A percentile compares a stretch with the other conserved stretches of the same genome.
Conservation (phyloP, 2,113 vertebrate genomes). For the Sinocyclocheilus maitianheensis region DNA sequence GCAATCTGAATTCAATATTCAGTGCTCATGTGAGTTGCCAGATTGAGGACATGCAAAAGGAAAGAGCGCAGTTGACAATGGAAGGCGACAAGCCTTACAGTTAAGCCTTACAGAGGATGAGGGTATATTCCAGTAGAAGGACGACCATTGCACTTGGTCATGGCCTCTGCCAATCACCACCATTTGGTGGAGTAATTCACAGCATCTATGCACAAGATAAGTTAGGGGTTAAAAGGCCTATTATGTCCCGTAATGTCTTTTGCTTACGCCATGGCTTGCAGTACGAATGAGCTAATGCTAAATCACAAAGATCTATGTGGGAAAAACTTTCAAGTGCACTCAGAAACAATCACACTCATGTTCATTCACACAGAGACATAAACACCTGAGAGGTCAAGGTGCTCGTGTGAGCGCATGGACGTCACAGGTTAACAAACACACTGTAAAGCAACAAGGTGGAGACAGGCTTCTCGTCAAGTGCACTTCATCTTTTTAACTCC, state of each 20-base stretch:
- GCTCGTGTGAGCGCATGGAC: constrained; percentile 18
- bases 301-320: constrained; percentile 27
- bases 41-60: too few species aligned
- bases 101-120: neutral
- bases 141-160: neutral
- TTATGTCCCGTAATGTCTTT: neutral
- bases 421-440: constrained; percentile 49
- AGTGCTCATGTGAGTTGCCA: too few species aligned
- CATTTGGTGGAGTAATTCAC: constrained; percentile 6
- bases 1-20: too few species aligned
- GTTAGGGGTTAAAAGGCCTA: constrained; percentile 33
- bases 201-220: constrained; percentile 19
- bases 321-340: neutral
- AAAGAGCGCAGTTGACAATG: too few species aligned
- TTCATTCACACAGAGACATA: constrained; percentile 21
- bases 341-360: neutral
- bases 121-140: constrained; percentile 20
- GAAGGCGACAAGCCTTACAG: too few species aligned
- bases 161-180: constrained; percentile 17
- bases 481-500: constrained; percentile 49
- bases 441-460: constrained; percentile 48
- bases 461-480: constrained; percentile 52
- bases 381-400: constrained; percentile 23
- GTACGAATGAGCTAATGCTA: neutral
- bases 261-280: constrained; percentile 19